Base-by-base conservation (phyloP, 2,113 vertebrate species). In the Prunella himalayana region DNA sequence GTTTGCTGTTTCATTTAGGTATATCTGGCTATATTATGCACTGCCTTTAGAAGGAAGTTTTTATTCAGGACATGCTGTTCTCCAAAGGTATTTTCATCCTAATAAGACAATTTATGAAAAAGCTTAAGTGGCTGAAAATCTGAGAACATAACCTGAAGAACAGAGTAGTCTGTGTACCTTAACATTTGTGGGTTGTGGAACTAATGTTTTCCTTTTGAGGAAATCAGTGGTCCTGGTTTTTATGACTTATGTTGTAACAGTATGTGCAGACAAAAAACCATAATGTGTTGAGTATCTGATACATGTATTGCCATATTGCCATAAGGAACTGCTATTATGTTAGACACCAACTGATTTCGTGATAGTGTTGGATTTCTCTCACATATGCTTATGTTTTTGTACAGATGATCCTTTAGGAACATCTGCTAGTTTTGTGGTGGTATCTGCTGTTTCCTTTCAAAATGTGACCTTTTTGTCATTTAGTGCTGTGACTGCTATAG, bases 381-480 rank as follows among this genome's bases (percentile, higher is more conserved):
- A 97, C 98, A 98, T 98, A 98, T 98, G 98, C 97, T 97, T 98
- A 84, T 98, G 98, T 98, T 98, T 98, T 98, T 98, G 97, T 97
- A 94, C 97, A 97, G 98, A 98, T 98, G 97, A 98, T 98, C 97
- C 95, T 87, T 95, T 65, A 94, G 96, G 96, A 98, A 98, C 98
- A 98, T 98, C 98, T 98, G 98, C 96, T 97, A 94, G 97, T 95
- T 98, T 98, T 98, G 97, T 97, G 92, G 86, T 97, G 97, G 97
- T 98, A 98, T 98, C 98, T 98, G 96, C 96, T 97, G 92, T 97
- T 98, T 98, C 97, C 90, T 97, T 97, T 97, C 92, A 97, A 95
- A 97, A 97, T 97, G 69, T 97, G 97, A 97, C 95, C 94, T 96
- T 93, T 85, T 82, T 82, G 87, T 87, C 87, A 69, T 89, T 95